Conservation (phyloP, 2,113 vertebrate genomes). For the Plecturocebus donacophilus region DNA sequence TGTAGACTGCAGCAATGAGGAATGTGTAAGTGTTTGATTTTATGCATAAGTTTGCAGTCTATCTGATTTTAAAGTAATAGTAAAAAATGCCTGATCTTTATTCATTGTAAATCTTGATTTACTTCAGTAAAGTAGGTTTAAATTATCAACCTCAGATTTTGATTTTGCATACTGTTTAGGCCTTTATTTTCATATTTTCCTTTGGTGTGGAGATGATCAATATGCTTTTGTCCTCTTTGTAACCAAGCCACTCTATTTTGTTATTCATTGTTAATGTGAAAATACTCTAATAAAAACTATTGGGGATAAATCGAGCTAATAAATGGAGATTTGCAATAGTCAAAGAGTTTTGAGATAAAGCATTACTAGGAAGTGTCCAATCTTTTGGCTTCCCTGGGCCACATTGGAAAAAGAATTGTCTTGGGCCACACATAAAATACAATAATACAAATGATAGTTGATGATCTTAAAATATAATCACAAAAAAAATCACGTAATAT, state of each 20-base stretch:
- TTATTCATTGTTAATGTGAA: background rate
- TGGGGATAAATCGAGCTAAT: background rate
- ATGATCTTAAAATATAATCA: too few species aligned
- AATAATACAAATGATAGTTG: too few species aligned
- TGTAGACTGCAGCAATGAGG: constrained; percentile 6
- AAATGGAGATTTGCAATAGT: background rate
- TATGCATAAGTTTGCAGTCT: constrained; percentile 59
- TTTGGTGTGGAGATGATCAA: background rate
- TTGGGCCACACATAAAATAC: too few species aligned
- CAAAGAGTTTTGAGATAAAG: background rate
- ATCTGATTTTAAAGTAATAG: constrained; percentile 57
- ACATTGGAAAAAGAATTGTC: too few species aligned
- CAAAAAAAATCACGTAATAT: too few species aligned
- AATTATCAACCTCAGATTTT: constrained; percentile 9
- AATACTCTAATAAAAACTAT: constrained; percentile 29
- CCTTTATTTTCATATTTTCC: constrained; percentile 39
- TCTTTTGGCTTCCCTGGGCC: too few species aligned
- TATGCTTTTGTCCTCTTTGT: background rate
- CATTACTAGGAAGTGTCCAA: background rate
- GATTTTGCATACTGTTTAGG: background rate
- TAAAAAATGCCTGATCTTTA: constrained; percentile 21
- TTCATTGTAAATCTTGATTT: constrained; percentile 56
- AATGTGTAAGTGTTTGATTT: constrained; percentile 54
- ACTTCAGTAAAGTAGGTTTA: background rate
- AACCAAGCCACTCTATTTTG: background rate